Conservation (phyloP, 2,888 invertebrate genomes). For the Pristionchus arcanus region DNA sequence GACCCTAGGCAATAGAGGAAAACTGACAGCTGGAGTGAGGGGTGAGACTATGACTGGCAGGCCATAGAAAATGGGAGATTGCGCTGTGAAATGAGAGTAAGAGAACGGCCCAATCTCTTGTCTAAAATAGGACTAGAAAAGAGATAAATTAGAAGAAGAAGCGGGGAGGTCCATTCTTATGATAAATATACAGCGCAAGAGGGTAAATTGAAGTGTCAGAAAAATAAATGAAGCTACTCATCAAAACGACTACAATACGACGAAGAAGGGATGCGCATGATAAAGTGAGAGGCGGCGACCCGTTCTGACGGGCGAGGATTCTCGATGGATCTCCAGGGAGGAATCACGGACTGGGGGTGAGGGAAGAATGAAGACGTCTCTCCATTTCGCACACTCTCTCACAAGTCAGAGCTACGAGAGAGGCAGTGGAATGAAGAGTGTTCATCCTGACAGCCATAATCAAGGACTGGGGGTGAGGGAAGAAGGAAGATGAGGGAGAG, state of each 20-base stretch:
- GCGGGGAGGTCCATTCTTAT: too few relatives aligned
- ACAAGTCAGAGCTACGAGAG: background rate
- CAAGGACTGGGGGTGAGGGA: too few relatives aligned
- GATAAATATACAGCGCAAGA: too few relatives aligned
- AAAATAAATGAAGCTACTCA: background rate
- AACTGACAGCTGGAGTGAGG: too few relatives aligned
- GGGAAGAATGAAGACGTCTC: conserved; percentile 10
- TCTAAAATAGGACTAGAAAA: too few relatives aligned
- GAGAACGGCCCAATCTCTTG: too few relatives aligned
- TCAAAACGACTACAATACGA: background rate
- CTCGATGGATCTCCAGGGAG: background rate
- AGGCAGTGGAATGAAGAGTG: background rate
- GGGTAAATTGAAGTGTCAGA: background rate
- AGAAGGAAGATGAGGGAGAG: too few relatives aligned
- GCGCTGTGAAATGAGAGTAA: too few relatives aligned
- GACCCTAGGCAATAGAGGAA: too few relatives aligned
- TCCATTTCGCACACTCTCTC: background rate
- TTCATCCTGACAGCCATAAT: background rate
- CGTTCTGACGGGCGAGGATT: background rate
- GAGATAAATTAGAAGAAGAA: too few relatives aligned
- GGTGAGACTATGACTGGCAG: too few relatives aligned
- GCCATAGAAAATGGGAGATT: too few relatives aligned
- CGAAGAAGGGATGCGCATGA: background rate
- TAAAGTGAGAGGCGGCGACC: background rate
- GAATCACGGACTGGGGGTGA: background rate